A percentile compares a stretch with the other conserved stretches of the same genome.
Conservation (phyloP, 2,888 invertebrate species). For the Perdita meconis region DNA sequence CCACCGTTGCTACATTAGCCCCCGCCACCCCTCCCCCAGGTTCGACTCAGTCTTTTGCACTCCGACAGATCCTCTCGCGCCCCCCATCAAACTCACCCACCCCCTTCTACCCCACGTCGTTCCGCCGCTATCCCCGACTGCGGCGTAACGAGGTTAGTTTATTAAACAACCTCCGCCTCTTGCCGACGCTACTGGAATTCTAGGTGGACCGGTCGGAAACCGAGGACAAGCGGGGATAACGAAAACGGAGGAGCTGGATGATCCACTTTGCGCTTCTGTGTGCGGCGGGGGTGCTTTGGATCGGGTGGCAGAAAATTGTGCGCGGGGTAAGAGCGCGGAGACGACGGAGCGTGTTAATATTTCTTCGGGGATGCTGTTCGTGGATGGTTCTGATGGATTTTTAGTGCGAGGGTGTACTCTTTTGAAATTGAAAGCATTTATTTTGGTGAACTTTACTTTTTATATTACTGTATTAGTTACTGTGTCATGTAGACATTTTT, state of each 20-base stretch:
- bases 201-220: constrained; percentile 41
- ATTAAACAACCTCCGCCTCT: constrained; percentile 80
- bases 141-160: constrained; percentile 81
- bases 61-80: constrained; percentile 40
- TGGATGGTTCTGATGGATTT: too few relatives aligned
- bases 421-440: too few relatives aligned
- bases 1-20: constrained; percentile 59
- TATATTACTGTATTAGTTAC: too few relatives aligned
- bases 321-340: background rate
- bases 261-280: constrained; percentile 7
- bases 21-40: constrained; percentile 30
- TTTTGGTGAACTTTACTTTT: too few relatives aligned
- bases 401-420: too few relatives aligned
- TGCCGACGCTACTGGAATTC: constrained; percentile 59
- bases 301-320: background rate
- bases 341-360: too few relatives aligned
- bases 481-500: too few relatives aligned
- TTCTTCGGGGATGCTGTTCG: too few relatives aligned
- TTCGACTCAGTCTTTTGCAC: constrained; percentile 56
- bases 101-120: constrained; percentile 33
- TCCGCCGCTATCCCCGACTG: constrained; percentile 57
- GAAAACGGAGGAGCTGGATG: background rate
- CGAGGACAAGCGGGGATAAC: constrained; percentile 3
- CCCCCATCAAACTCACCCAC: constrained; percentile 32
- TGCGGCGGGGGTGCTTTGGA: background rate